phyloP scores from a whole-genome alignment of 37 sponge, comb jelly and placozoan genomes.

The Aplysina aerophoba region DNA sequence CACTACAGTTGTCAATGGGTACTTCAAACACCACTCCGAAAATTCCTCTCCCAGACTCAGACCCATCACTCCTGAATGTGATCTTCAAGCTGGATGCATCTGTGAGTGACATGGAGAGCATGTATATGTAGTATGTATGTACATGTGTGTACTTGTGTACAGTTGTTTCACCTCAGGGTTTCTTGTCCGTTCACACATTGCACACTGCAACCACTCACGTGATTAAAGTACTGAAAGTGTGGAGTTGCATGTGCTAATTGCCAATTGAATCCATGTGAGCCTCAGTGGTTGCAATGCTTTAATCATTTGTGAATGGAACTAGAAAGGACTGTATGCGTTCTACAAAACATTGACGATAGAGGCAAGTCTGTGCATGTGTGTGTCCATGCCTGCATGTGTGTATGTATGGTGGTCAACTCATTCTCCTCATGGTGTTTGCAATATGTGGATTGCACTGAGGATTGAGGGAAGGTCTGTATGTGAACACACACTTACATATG shows the following conservation, averaged over 20 bases:
- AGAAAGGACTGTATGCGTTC: too few species aligned
- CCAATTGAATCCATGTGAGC: too few species aligned
- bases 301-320: too few species aligned
- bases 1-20: not conserved
- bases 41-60: not conserved
- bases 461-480: too few species aligned
- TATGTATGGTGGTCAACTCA: not conserved
- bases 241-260: too few species aligned
- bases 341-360: too few species aligned
- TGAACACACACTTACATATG: not conserved
- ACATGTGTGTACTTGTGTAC: not conserved
- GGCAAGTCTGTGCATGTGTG: not conserved
- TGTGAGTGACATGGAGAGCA: not conserved
- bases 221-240: too few species aligned
- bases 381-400: too few species aligned
- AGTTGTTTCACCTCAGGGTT: too few species aligned
- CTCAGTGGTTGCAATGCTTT: too few species aligned
- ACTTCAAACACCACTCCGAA: conserved; percentile 14
- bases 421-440: not conserved
- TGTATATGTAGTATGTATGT: not conserved
- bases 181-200: too few species aligned
- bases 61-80: not conserved
- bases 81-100: not conserved
- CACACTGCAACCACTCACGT: too few species aligned
- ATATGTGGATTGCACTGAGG: not conserved